These are phyloP conservation scores for Cettia cetti DNA, from an alignment of 2,113 vertebrate species.

Conservation along the genomic window DNA sequence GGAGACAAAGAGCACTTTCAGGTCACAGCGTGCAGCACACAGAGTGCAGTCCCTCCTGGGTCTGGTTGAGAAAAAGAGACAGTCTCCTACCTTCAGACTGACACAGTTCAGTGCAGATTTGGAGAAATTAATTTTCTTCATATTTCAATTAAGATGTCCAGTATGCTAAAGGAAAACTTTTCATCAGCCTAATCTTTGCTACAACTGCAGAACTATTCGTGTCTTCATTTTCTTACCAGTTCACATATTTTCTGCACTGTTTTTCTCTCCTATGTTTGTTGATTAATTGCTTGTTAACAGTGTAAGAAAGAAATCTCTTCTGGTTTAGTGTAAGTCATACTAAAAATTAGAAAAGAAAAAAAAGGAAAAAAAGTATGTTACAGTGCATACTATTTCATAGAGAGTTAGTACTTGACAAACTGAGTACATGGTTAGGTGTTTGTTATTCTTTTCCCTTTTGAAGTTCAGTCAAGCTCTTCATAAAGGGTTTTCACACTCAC, in stretches of 20 bases:
- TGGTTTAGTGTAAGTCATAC: neutral
- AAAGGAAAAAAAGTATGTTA: neutral
- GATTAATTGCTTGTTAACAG: neutral
- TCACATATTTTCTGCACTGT: neutral
- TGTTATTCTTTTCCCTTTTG: neutral
- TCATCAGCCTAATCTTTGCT: neutral
- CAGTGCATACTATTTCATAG: neutral
- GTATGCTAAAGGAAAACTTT: neutral
- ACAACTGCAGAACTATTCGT: neutral
- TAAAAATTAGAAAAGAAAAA: neutral
- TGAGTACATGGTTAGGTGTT: neutral
- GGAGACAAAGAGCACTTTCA: neutral
- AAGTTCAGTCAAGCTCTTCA: constrained; percentile 2
- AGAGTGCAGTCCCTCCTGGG: neutral
- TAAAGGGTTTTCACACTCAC: neutral
- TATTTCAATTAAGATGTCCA: neutral
- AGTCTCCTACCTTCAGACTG: neutral
- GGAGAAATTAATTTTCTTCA: neutral
- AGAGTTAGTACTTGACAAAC: neutral
- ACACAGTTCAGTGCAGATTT: neutral
- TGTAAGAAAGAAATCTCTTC: neutral
- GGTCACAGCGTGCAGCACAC: rapidly evolving
- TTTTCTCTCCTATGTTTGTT: neutral
- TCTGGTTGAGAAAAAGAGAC: neutral
- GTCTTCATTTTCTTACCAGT: neutral